phyloP scores from a whole-genome alignment of 2,113 vertebrate species.

The Lophochroa leadbeateri region DNA sequence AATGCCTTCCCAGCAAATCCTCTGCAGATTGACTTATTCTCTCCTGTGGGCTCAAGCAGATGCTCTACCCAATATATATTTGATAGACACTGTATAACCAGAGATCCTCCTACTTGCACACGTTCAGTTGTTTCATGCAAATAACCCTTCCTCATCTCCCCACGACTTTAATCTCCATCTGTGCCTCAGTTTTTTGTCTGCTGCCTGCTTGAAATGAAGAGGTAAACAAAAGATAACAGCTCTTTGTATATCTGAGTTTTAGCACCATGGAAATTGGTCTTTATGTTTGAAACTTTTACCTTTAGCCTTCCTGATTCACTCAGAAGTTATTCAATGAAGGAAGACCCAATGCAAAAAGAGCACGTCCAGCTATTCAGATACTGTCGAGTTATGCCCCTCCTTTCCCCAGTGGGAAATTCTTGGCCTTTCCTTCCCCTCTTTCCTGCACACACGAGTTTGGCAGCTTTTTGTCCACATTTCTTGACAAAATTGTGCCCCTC shows the following conservation, averaged over 20 bases:
- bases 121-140: not conserved
- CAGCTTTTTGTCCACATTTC: not conserved
- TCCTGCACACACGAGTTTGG: not conserved
- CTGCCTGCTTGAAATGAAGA: not conserved
- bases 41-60: not conserved
- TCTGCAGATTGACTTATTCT: not conserved
- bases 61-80: not conserved
- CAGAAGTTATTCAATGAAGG: not conserved
- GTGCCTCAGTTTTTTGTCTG: not conserved
- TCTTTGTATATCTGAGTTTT: not conserved
- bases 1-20: not conserved
- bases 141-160: not conserved
- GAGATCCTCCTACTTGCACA: not conserved
- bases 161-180: not conserved
- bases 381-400: not conserved
- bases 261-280: not conserved
- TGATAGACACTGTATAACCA: not conserved
- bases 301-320: not conserved
- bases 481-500: not conserved
- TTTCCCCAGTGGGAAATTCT: not conserved
- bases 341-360: not conserved
- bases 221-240: not conserved
- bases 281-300: not conserved
- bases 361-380: fast-evolving
- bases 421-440: not conserved